phyloP scores from a whole-genome alignment of 2,888 invertebrate species.

The Steromphala cineraria region DNA sequence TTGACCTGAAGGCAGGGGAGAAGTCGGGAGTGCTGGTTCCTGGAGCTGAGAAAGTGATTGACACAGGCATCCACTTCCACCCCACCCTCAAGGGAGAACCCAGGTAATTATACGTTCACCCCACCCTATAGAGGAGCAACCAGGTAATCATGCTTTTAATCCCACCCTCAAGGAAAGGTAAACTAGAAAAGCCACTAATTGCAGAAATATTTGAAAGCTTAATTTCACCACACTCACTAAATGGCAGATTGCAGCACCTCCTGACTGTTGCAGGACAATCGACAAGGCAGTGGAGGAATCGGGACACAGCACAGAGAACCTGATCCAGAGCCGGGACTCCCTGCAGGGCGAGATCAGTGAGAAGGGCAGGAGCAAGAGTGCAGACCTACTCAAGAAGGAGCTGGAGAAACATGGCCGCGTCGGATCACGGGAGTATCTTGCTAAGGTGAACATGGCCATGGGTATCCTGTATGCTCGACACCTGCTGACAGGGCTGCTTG shows the following conservation, averaged over 20 bases:
- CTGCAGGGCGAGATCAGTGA: slow-evolving; percentile 64
- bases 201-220: too few relatives aligned
- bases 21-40: not conserved
- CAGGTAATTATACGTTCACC: slow-evolving; percentile 40
- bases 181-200: too few relatives aligned
- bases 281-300: slow-evolving; percentile 65
- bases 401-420: slow-evolving; percentile 68
- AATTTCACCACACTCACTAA: too few relatives aligned
- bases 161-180: too few relatives aligned
- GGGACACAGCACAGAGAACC: slow-evolving; percentile 60
- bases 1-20: not conserved
- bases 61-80: slow-evolving; percentile 66
- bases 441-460: slow-evolving; percentile 68
- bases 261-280: not conserved
- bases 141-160: too few relatives aligned
- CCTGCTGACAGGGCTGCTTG: slow-evolving; percentile 68
- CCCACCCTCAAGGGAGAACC: slow-evolving; percentile 47
- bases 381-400: slow-evolving; percentile 68
- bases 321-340: slow-evolving; percentile 65
- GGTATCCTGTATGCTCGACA: slow-evolving; percentile 70
- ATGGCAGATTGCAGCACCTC: too few relatives aligned
- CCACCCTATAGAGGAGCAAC: too few relatives aligned
- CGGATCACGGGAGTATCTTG: slow-evolving; percentile 60
- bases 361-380: slow-evolving; percentile 64
- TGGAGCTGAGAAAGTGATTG: slow-evolving; percentile 60